Base-by-base conservation (phyloP, 2,797 vertebrate species). In the Lagodon rhomboides region DNA sequence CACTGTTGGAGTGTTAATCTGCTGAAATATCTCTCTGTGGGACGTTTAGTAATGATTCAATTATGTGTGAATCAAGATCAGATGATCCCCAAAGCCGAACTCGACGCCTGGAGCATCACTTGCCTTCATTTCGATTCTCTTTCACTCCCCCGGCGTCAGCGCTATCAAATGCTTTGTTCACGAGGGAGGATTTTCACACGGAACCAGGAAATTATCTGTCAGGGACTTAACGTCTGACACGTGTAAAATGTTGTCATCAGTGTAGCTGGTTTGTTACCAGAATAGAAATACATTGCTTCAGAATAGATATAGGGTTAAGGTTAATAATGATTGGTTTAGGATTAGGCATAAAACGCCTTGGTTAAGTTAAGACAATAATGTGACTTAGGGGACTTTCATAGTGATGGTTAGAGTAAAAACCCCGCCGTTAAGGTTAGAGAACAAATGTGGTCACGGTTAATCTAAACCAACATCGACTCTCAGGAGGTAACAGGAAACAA, bases 1-100 rank as follows among this genome's bases (percentile, higher is more conserved):
- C 73, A 61, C 77, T 88, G 89, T 92, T 41, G 0, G 47, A 46
- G 41, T 59, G 80, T 49, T 77, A 75, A 82, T 84, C 67, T 63
- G 56, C 46, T 65, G 27, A 67, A 63, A 43, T 68, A 49, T 78
- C 61, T 61, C 12, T 63, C 49, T 53, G 43, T 44, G 62, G 49
- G 49, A n/a, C 59, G 62, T 81, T 80, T 73, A 59, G 66, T 60
- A 55, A 64, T 67, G 68, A 73, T 83, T 79, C 25, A 67, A 41
- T 68, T 25, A 44, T 27, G 75, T 67, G 5, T 2, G 20, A 76
- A 87, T 79, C 17, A 38, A 68, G 34, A 83, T 81, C 70, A 56
- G 64, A 82, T 59, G 60, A 74, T 49, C 62, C 34, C 59, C 9
- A 59, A 55, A 80, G 22, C 53, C 66, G 61, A 61, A 54, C 25